A percentile compares a stretch with the other conserved stretches of the same genome.
These are phyloP conservation scores for Arrhamphus sclerolepis DNA, from an alignment of 2,797 vertebrate species.

Conservation along the genomic window DNA sequence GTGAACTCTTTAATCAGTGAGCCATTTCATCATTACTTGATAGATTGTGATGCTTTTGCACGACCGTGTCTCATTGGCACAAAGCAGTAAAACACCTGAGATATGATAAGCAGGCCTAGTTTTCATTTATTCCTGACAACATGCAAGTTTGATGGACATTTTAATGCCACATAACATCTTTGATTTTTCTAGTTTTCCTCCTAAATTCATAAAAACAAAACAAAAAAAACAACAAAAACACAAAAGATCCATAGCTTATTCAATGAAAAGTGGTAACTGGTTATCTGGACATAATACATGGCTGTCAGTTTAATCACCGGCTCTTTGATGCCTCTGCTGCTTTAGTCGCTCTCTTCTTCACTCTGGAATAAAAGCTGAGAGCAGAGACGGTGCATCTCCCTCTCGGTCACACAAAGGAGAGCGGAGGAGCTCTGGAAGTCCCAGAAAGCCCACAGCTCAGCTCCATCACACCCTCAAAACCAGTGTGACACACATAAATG, in stretches of 20 bases:
- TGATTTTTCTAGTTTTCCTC: too few species aligned
- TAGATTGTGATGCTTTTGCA: too few species aligned
- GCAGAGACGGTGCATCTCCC: constrained; percentile 32
- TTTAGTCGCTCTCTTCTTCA: constrained; percentile 26
- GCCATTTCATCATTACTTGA: too few species aligned
- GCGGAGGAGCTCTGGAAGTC: constrained; percentile 44
- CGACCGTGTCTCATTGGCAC: too few species aligned
- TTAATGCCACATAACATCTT: too few species aligned
- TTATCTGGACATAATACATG: background rate
- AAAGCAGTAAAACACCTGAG: too few species aligned
- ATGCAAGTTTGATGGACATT: too few species aligned
- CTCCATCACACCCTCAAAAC: constrained; percentile 29
- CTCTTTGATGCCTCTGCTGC: constrained; percentile 35
- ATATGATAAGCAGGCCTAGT: too few species aligned
- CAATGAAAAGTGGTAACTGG: background rate
- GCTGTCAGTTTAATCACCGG: constrained; percentile 40
- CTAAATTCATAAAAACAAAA: background rate
- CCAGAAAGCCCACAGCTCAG: constrained; percentile 40
- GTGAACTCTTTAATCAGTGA: too few species aligned
- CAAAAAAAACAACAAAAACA: background rate
- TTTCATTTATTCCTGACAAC: too few species aligned
- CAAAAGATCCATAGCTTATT: background rate
- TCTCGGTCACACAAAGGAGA: constrained; percentile 45
- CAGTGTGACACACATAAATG: too few species aligned
- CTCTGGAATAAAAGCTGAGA: constrained; percentile 34